These are phyloP conservation scores for Calyptomena viridis DNA, from an alignment of 2,113 vertebrate species.

Conservation along the genomic window DNA sequence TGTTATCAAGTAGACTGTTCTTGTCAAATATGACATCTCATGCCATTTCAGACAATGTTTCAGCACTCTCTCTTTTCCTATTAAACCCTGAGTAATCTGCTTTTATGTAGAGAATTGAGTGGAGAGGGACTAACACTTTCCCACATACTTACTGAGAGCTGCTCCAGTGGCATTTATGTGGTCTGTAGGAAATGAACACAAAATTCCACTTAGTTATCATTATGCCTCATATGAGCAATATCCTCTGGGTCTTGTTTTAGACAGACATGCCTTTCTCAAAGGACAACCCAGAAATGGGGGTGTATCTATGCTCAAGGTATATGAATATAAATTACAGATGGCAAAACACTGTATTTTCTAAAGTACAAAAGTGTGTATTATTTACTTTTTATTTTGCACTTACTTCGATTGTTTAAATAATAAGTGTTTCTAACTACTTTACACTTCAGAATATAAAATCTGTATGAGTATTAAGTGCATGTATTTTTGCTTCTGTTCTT, in stretches of 20 bases:
- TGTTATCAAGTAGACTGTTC: slow-evolving; percentile 1
- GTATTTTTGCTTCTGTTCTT: slow-evolving; percentile 3
- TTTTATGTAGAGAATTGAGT: not conserved
- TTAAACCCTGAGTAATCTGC: not conserved
- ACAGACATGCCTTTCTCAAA: not conserved
- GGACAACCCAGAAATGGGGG: not conserved
- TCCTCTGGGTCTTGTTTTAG: not conserved
- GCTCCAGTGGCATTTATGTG: not conserved
- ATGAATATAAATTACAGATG: not conserved
- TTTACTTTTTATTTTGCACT: not conserved
- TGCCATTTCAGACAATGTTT: not conserved
- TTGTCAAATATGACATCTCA: slow-evolving; percentile 5
- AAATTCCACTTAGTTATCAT: not conserved
- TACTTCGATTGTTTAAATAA: not conserved
- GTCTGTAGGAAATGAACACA: not conserved
- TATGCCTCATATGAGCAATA: not conserved
- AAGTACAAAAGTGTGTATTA: not conserved
- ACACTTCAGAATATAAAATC: not conserved
- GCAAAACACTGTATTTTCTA: not conserved
- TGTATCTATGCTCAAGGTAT: not conserved
- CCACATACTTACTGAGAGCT: not conserved
- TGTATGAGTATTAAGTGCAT: not conserved
- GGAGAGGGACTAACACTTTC: not conserved
- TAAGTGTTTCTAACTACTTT: not conserved
- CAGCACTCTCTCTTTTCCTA: not conserved